Base-by-base conservation (phyloP, 2,113 vertebrate genomes). In the Zingel zingel region DNA sequence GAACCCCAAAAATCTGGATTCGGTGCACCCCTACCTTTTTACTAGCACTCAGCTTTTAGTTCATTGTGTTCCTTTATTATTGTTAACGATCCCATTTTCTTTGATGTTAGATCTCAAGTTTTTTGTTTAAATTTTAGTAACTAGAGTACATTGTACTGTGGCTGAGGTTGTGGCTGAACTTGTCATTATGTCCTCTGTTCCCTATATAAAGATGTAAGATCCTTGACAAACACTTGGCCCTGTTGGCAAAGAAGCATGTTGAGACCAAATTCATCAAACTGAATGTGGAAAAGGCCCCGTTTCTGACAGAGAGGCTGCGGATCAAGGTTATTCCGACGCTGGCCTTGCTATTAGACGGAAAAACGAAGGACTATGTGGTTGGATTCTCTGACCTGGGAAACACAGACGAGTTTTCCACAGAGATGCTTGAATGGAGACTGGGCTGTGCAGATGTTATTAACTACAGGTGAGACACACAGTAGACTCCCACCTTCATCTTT, bases 261-360 rank as follows among this genome's bases (percentile, higher is more conserved):
- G 98, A 99, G 91, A 99, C 98, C 72, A 99, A 99, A 89, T 99
- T 99, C 94, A 93, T 99, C 91, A 99, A 98, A 88, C 89, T 99
- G 91, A 98, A 98, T 83, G 98, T 96, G 84, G 98, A 99, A 91
- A 99, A 99, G 83, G 97, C 98, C 27, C 98, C 97, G 19, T 99
- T 99, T 88, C 95, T 99, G 81, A 95, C 97, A 0, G 98, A 99
- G 86, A 97, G 97, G 94, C 96, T 99, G 82, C 95, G 82, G 45
- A 97, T 99, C 93, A 99, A 97, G 95, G 92, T 97, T 56, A 96
- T 99, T 67, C 98, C 98, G 6, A 99, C 98, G 0, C 84, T 99
- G 88, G 98, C 97, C 23, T 92, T 99, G 87, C 91, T 99, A 21
- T 95, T 96, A 89, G 98, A 99, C 3, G 98, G 98, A 3, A 99